Evolutionary conservation across 2,888 invertebrate genomes (phyloP).

Genomic region (Anaspis maculata): DNA sequence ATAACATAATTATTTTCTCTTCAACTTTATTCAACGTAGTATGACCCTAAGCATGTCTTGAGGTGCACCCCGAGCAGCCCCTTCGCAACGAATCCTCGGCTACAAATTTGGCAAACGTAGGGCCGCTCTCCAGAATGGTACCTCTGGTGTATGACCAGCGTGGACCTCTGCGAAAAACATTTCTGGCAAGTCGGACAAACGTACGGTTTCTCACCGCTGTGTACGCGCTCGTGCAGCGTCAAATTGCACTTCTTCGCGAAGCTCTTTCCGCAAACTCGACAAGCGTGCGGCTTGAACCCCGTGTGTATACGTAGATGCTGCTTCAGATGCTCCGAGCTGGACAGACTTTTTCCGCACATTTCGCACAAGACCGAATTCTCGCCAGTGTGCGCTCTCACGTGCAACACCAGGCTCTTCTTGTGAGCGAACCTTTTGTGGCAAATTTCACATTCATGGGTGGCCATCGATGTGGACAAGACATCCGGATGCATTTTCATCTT

Average conservation of each 20-base stretch:
- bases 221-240: slow-evolving; percentile 21
- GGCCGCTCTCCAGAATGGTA: slow-evolving; percentile 35
- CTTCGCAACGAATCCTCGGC: slow-evolving; percentile 51
- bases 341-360: slow-evolving; percentile 28
- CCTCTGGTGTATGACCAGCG: slow-evolving; percentile 19
- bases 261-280: slow-evolving; percentile 24
- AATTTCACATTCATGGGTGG: slow-evolving; percentile 28
- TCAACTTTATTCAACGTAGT: no score
- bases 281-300: slow-evolving; percentile 29
- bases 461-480: slow-evolving; percentile 9
- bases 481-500: slow-evolving; percentile 17
- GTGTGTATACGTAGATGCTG: slow-evolving; percentile 29
- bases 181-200: slow-evolving; percentile 20
- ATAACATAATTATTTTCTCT: no score
- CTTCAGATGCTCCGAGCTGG: slow-evolving; percentile 23
- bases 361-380: slow-evolving; percentile 27
- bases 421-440: slow-evolving; percentile 35
- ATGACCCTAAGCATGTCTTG: slow-evolving; percentile 39
- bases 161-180: slow-evolving; percentile 20
- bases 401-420: slow-evolving; percentile 30
- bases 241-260: slow-evolving; percentile 26
- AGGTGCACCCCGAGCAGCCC: slow-evolving; percentile 52
- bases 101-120: slow-evolving; percentile 50
- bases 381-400: slow-evolving; percentile 28
- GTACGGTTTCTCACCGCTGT: slow-evolving; percentile 26